Evolutionary conservation across 1,140 invertebrate genomes (phyloP).

Genomic region (silkworm (Bombyx mori)): ASM3026992v2 NC_085109.1:1683001-1683500

Average conservation of each 20-base stretch:
- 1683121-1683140: slow-evolving; percentile 45
- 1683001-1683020: slow-evolving; percentile 46
- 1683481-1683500: slow-evolving; percentile 66
- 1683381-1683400: slow-evolving; percentile 57
- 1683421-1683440: slow-evolving; percentile 59
- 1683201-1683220: slow-evolving; percentile 48
- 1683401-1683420: slow-evolving; percentile 48
- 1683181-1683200: slow-evolving; percentile 50
- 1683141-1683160: slow-evolving; percentile 40
- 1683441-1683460: slow-evolving; percentile 63
- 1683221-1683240: slow-evolving; percentile 47
- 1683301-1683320: slow-evolving; percentile 57
- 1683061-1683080: slow-evolving; percentile 45
- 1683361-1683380: slow-evolving; percentile 64
- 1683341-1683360: slow-evolving; percentile 56
- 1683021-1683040: slow-evolving; percentile 34
- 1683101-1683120: slow-evolving; percentile 50
- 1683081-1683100: slow-evolving; percentile 46
- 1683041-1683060: slow-evolving; percentile 43
- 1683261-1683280: slow-evolving; percentile 48
- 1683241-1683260: slow-evolving; percentile 60
- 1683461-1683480: slow-evolving; percentile 66
- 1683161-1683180: slow-evolving; percentile 54
- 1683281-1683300: slow-evolving; percentile 48
- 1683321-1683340: slow-evolving; percentile 61